These are phyloP conservation scores for Tenrec ecaudatus DNA, from an alignment of 2,113 vertebrate genomes.

Conservation along the genomic window DNA sequence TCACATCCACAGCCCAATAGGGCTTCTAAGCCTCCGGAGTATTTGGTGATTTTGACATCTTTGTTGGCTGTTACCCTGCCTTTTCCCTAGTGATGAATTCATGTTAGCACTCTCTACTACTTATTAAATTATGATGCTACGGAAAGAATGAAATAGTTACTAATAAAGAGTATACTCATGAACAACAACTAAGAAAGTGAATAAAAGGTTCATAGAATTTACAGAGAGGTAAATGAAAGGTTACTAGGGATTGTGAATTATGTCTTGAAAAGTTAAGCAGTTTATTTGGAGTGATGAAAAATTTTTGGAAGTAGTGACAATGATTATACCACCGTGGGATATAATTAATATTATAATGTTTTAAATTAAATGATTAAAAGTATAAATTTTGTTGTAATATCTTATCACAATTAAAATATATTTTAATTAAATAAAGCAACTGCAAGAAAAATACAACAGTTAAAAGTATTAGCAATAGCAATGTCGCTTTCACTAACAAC, in stretches of 20 bases:
- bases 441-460: conserved; percentile 17
- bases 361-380: background rate
- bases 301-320: background rate
- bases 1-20: background rate
- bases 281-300: background rate
- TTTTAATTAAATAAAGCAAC: background rate
- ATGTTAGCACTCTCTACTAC: background rate
- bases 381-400: background rate
- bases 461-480: background rate
- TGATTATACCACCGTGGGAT: background rate
- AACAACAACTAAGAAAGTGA: conserved; percentile 32
- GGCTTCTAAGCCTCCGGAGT: background rate
- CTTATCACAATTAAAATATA: background rate
- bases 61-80: background rate
- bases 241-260: background rate
- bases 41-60: background rate
- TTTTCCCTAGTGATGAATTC: background rate
- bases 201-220: background rate
- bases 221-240: background rate
- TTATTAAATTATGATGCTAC: conserved; percentile 10
- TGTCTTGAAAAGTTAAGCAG: background rate
- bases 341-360: background rate
- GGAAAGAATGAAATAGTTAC: background rate
- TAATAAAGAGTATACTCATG: conserved; percentile 20
- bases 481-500: conserved; percentile 54